Evolutionary conservation across 2,113 vertebrate genomes (phyloP).

Genomic region (Thunnus maccoyii): DNA sequence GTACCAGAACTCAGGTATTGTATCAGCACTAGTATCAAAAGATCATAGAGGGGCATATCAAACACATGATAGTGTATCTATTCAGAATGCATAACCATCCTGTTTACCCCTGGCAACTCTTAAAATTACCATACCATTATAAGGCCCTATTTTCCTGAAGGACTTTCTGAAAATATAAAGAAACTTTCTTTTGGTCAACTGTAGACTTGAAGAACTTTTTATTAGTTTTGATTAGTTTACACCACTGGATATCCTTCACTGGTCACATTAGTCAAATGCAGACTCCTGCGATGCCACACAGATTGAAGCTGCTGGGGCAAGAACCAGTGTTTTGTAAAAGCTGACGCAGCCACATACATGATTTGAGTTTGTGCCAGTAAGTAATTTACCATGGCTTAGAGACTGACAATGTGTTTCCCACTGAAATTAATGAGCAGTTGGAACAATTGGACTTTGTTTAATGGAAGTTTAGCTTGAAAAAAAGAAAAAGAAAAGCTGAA

Average conservation of each 20-base stretch:
- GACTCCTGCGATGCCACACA: slow-evolving; percentile 1
- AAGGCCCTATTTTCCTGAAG: slow-evolving; percentile 9
- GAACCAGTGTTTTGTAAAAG: slow-evolving; percentile 24
- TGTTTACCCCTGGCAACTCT: not conserved
- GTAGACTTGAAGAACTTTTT: not conserved
- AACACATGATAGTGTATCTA: not conserved
- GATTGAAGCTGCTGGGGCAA: slow-evolving; percentile 37
- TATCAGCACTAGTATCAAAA: too few species aligned
- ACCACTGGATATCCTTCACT: slow-evolving; percentile 4
- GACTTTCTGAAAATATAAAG: slow-evolving; percentile 12
- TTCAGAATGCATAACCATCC: slow-evolving; percentile 37
- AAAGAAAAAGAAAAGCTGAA: too few species aligned
- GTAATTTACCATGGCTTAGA: slow-evolving; percentile 58
- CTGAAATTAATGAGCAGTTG: slow-evolving; percentile 58
- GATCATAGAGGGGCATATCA: not conserved
- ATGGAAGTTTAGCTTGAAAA: slow-evolving; percentile 23
- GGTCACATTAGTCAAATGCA: slow-evolving; percentile 28
- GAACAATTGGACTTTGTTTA: slow-evolving; percentile 61
- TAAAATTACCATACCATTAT: not conserved
- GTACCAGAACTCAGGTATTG: too few species aligned
- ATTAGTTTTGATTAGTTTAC: slow-evolving; percentile 10
- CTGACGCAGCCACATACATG: slow-evolving; percentile 50
- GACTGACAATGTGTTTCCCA: slow-evolving; percentile 46
- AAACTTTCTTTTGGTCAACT: slow-evolving; percentile 8
- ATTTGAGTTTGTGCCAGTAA: slow-evolving; percentile 49